Evolutionary conservation across 2,888 invertebrate species (phyloP).

Genomic region (Romanomermis culicivorax): DNA sequence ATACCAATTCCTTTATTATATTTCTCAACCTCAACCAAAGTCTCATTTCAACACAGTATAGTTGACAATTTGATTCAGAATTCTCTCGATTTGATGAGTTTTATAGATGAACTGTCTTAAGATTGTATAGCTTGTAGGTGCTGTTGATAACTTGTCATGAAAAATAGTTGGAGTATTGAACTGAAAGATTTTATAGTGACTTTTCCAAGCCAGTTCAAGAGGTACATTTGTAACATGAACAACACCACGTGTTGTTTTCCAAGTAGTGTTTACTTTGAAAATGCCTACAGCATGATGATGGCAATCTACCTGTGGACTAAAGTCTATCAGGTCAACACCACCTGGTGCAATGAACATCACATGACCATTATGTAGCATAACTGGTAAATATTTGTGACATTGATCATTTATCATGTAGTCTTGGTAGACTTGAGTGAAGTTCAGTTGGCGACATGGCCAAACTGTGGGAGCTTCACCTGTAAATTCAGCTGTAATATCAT

Average conservation of each 20-base stretch:
- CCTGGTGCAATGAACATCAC: background rate
- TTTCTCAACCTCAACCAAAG: no score
- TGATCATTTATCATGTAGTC: background rate
- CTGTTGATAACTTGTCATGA: background rate
- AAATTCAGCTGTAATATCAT: background rate
- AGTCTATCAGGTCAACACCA: background rate
- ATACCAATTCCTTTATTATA: no score
- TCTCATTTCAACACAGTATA: no score
- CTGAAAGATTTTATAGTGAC: background rate
- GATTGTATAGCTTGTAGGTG: background rate
- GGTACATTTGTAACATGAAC: background rate
- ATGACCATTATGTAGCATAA: background rate
- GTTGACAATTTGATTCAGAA: background rate
- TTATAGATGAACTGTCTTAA: background rate
- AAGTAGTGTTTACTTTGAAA: background rate
- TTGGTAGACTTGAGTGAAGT: background rate
- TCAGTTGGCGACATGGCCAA: background rate
- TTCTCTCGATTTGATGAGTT: background rate
- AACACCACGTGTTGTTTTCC: background rate
- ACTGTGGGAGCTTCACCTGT: slow-evolving; percentile 1
- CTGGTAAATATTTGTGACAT: background rate
- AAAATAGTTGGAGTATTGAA: background rate
- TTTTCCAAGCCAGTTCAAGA: background rate
- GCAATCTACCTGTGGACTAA: background rate
- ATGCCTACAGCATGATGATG: background rate